These are phyloP conservation scores for Dasypogon diadema DNA, from an alignment of 2,888 invertebrate species.

Conservation along the genomic window DNA sequence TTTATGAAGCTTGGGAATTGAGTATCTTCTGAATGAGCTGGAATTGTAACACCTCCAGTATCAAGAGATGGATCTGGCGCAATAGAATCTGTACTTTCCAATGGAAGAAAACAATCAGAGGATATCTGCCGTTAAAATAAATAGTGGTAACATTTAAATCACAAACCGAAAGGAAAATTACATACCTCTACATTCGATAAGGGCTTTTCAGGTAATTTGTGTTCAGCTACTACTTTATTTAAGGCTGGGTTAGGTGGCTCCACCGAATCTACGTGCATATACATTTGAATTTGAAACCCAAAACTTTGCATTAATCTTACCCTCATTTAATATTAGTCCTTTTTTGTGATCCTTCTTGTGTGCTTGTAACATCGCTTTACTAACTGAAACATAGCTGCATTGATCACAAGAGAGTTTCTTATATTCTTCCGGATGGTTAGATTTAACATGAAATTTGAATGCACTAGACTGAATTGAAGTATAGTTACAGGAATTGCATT, in stretches of 20 bases:
- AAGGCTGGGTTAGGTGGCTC: slow-evolving; percentile 58
- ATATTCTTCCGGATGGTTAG: slow-evolving; percentile 70
- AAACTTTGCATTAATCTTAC: slow-evolving; percentile 51
- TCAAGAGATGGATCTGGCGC: slow-evolving; percentile 65
- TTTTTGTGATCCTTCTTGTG: slow-evolving; percentile 65
- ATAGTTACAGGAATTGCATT: slow-evolving; percentile 78
- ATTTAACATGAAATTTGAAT: slow-evolving; percentile 74
- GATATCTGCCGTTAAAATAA: slow-evolving; percentile 60
- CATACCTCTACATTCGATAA: slow-evolving; percentile 61
- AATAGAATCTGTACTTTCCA: slow-evolving; percentile 66
- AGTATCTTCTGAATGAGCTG: slow-evolving; percentile 66
- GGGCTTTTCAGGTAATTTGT: slow-evolving; percentile 55
- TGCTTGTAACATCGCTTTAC: slow-evolving; percentile 60
- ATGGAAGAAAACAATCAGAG: slow-evolving; percentile 64
- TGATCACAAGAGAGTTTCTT: slow-evolving; percentile 63
- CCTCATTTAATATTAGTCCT: slow-evolving; percentile 63
- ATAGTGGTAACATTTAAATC: too few relatives aligned
- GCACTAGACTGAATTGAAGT: slow-evolving; percentile 78
- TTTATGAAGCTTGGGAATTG: slow-evolving; percentile 62
- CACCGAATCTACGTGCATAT: slow-evolving; percentile 60
- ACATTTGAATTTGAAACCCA: not conserved
- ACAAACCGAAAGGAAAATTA: too few relatives aligned
- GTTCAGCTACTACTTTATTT: slow-evolving; percentile 60
- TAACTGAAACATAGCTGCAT: slow-evolving; percentile 64
- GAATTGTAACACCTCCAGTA: slow-evolving; percentile 67